A percentile compares a stretch with the other conserved stretches of the same genome.
Conservation (phyloP, 2,797 vertebrate genomes). For the Neopelma chrysocephalum region DNA sequence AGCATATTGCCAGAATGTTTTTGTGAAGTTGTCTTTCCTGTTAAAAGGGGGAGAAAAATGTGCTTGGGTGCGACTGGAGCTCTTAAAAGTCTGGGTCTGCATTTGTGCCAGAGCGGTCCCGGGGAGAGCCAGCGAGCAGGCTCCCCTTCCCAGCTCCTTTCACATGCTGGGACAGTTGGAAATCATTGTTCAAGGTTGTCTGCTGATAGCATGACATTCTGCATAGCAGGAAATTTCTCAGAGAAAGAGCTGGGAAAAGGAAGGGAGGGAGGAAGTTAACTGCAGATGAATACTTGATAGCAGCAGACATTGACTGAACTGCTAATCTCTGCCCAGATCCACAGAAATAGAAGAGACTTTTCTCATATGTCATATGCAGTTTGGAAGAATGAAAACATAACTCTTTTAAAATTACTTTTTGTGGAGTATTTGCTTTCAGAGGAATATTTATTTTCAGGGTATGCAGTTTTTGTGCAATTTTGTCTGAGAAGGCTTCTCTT, state of each 20-base stretch:
- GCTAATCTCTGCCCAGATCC: not conserved
- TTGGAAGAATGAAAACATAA: not conserved
- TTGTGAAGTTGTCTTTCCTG: slow-evolving; percentile 48
- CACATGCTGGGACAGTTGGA: slow-evolving; percentile 33
- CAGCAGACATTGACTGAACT: not conserved
- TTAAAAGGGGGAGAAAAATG: slow-evolving; percentile 13
- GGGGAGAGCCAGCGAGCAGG: not conserved
- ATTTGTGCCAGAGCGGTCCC: not conserved
- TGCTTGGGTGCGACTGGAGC: not conserved
- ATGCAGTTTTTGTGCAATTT: not conserved
- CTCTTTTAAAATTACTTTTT: not conserved
- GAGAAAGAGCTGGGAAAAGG: slow-evolving; percentile 17
- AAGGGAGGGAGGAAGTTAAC: not conserved
- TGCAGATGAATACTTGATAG: not conserved
- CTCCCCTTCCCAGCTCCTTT: slow-evolving; percentile 16
- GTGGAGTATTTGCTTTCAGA: not conserved
- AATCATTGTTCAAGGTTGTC: not conserved
- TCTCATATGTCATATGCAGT: not conserved
- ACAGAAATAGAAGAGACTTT: not conserved
- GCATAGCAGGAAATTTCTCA: slow-evolving; percentile 33
- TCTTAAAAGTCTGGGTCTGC: not conserved
- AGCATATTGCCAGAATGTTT: not conserved
- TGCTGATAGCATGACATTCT: not conserved
- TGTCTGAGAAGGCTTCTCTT: not conserved
- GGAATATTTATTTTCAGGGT: not conserved